A percentile compares a stretch with the other conserved stretches of the same genome.
These are phyloP conservation scores for Rhopilema esculentum DNA, from an alignment of 30 jellyfish, hydroid and myxozoan genomes.

Conservation along the genomic window DNA sequence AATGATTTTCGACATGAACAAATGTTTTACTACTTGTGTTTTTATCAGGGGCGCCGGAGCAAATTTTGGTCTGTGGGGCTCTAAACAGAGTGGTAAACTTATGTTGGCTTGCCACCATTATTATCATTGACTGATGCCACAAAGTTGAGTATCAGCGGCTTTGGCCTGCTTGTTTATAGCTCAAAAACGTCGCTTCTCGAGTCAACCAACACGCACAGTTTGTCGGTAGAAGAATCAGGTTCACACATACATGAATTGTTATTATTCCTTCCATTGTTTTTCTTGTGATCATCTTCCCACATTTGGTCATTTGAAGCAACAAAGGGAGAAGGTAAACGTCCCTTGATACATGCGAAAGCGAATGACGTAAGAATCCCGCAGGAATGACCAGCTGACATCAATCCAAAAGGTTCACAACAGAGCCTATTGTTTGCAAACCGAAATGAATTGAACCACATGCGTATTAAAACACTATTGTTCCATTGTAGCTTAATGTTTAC, in stretches of 20 bases:
- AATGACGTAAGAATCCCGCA: slow-evolving; percentile 26
- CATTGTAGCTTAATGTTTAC: not conserved
- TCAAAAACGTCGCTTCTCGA: not conserved
- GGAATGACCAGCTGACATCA: not conserved
- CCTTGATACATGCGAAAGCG: not conserved
- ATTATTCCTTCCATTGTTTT: no score
- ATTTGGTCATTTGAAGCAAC: not conserved
- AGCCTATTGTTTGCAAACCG: not conserved
- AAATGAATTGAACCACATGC: slow-evolving; percentile 35
- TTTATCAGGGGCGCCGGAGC: no score
- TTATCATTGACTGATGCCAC: no score
- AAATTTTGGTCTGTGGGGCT: no score
- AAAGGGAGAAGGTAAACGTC: not conserved
- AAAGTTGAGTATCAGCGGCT: no score
- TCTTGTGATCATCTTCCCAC: not conserved
- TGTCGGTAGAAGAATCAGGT: no score
- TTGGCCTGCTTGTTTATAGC: no score
- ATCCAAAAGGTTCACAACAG: not conserved
- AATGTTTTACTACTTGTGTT: no score
- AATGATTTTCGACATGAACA: no score
- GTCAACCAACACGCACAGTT: not conserved
- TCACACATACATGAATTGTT: no score
- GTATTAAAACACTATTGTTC: not conserved
- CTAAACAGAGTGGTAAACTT: no score
- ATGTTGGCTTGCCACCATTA: no score